Conservation (phyloP, 1,140 invertebrate species). For the Capitella teleta region DNA sequence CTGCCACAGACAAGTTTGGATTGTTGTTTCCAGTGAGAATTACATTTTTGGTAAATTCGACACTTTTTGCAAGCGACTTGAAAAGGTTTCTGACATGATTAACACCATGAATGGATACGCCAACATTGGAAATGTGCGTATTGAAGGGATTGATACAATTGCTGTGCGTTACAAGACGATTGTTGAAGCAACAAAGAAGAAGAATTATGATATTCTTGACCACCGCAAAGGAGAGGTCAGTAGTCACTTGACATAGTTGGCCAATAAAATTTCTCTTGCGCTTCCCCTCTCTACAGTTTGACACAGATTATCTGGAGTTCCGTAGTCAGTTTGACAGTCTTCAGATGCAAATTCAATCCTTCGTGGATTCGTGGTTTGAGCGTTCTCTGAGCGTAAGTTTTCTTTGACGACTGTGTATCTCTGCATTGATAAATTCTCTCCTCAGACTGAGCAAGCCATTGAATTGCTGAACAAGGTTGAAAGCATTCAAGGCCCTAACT, state of each 20-base stretch:
- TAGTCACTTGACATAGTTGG: too few relatives aligned
- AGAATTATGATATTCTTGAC: conserved; percentile 83
- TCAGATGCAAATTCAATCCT: conserved; percentile 34
- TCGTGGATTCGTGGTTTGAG: conserved; percentile 41
- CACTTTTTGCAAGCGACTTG: conserved; percentile 75
- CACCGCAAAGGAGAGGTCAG: conserved; percentile 64
- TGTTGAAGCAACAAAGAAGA: conserved; percentile 62
- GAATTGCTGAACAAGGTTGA: conserved; percentile 41
- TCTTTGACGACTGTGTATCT: neutral
- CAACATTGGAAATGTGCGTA: conserved; percentile 31
- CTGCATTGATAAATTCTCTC: neutral
- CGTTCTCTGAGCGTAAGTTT: conserved; percentile 34
- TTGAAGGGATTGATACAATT: conserved; percentile 40
- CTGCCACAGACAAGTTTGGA: neutral
- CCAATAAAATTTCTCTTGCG: too few relatives aligned
- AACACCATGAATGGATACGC: conserved; percentile 61
- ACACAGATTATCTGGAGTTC: conserved; percentile 71
- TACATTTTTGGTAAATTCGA: conserved; percentile 96
- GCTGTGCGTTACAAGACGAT: conserved; percentile 43
- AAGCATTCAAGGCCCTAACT: conserved; percentile 29
- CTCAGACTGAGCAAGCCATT: conserved; percentile 39
- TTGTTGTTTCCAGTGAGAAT: conserved; percentile 59
- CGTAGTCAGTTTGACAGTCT: conserved; percentile 54
- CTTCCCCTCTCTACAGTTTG: conserved; percentile 54
- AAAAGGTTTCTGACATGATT: conserved; percentile 77